Conservation (phyloP, 92 coral and sea anemone species). For the Anthopleura xanthogrammica region DNA sequence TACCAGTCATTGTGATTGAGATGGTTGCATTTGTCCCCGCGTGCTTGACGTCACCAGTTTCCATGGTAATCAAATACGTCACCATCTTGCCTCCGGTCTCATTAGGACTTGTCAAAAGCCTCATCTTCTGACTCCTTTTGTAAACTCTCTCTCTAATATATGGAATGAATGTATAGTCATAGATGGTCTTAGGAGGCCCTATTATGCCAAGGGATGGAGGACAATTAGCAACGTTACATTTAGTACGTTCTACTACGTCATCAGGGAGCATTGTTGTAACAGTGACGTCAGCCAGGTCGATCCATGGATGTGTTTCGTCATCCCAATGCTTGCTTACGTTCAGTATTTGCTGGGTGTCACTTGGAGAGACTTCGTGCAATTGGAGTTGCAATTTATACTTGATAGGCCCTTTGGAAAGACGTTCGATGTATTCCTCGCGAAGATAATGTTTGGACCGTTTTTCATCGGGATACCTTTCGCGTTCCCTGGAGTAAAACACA, state of each 20-base stretch:
- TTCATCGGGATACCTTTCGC: constrained; percentile 48
- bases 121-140: constrained; percentile 45
- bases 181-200: constrained; percentile 65
- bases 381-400: constrained; percentile 80
- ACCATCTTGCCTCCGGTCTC: constrained; percentile 33
- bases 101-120: constrained; percentile 13
- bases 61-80: constrained; percentile 45
- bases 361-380: constrained; percentile 54
- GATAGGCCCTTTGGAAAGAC: constrained; percentile 55
- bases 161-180: constrained; percentile 67
- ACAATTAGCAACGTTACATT: constrained; percentile 46
- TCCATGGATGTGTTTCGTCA: constrained; percentile 86
- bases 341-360: constrained; percentile 71
- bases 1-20: constrained; percentile 62
- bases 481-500: neutral
- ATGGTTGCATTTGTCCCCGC: constrained; percentile 62
- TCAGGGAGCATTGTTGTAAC: constrained; percentile 66
- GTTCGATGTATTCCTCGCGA: constrained; percentile 53
- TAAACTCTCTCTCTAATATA: constrained; percentile 67
- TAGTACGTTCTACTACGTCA: constrained; percentile 61
- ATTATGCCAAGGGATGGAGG: constrained; percentile 49
- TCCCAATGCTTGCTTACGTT: constrained; percentile 73
- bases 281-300: constrained; percentile 86
- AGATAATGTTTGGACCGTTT: constrained; percentile 59
- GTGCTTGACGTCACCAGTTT: constrained; percentile 48